Evolutionary conservation across 2,888 invertebrate species (phyloP), one percentile per base, ranked within the genome.

Genomic region (Tachina grossa): DNA sequence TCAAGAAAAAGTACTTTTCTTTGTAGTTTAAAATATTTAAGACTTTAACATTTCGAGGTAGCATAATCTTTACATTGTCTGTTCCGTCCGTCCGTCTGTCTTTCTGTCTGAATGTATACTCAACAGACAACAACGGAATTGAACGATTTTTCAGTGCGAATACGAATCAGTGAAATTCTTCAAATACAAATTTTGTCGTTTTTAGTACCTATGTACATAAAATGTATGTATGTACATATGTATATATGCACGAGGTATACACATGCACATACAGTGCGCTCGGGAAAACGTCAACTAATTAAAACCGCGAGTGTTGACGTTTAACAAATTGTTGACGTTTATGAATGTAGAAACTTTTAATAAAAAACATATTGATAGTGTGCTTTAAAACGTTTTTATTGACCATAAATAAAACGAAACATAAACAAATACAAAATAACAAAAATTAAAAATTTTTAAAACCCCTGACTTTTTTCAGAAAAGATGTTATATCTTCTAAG

Each of bases 11-110:
- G 43, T 75, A 78, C 47, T 75, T 78, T 84, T 78, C 84, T 80
- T 84, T 80, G 74, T 83, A 69, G 47, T 84, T 80, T 55, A 59
- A 66, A 74, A 84, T 47, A 76, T 85, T 85, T 82, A 82, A 83
- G 78, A 76, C 72, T 85, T 85, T 85, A 85, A 83, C 83, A 85
- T 85, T 85, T 83, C 68, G 76, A 83, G 79, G 79, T 74, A 80
- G 68, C 71, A 80, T 72, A 83, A 83, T 83, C 76, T 76, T 77
- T 86, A 76, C 82, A 78, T 74, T 83, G 85, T 65, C 78, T 65
- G 82, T 75, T 66, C 55, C 63, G 65, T 55, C 39, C 14, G 59
- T 59, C 71, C 49, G 45, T 55, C 49, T 39, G 51, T 41, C 16
- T 41, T 41, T 55, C 39, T 31, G 22, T 41, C 19, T 53, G 59